These are phyloP conservation scores for Polymixis lichenea DNA, from an alignment of 2,888 invertebrate genomes.

Conservation along the genomic window DNA sequence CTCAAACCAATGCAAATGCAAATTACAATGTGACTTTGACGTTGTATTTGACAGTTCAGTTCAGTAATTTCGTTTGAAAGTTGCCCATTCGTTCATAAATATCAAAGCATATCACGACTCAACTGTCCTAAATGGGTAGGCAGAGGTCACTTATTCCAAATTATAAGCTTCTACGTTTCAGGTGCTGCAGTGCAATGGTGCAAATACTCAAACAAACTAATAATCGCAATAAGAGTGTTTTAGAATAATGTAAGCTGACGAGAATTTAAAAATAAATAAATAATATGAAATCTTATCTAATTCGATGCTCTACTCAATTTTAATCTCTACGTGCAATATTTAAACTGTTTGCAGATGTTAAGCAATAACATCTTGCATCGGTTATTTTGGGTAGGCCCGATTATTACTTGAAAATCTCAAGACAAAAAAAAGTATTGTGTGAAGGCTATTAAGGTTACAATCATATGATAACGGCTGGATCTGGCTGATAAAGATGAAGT, in stretches of 20 bases:
- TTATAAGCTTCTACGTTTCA: too few relatives aligned
- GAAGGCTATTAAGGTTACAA: background rate
- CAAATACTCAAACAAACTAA: background rate
- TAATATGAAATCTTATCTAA: background rate
- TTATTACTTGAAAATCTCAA: background rate
- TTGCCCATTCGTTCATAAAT: conserved; percentile 19
- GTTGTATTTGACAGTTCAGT: conserved; percentile 17
- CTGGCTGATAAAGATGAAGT: background rate
- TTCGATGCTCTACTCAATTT: background rate
- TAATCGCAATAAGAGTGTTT: background rate
- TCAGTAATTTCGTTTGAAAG: background rate
- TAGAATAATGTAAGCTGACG: too few relatives aligned
- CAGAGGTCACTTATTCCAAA: background rate
- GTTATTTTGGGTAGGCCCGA: too few relatives aligned
- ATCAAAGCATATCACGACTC: background rate
- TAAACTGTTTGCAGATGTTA: background rate
- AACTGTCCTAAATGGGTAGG: background rate
- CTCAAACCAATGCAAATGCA: conserved; percentile 45
- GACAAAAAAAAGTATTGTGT: background rate
- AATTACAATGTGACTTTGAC: conserved; percentile 64
- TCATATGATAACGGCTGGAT: background rate
- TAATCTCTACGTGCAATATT: background rate
- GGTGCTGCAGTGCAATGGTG: background rate
- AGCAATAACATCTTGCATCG: background rate
- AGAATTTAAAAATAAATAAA: background rate